Evolutionary conservation across 37 sponge, comb jelly and placozoan genomes (phyloP).

Genomic region (Cliona cf. orientalis): DNA sequence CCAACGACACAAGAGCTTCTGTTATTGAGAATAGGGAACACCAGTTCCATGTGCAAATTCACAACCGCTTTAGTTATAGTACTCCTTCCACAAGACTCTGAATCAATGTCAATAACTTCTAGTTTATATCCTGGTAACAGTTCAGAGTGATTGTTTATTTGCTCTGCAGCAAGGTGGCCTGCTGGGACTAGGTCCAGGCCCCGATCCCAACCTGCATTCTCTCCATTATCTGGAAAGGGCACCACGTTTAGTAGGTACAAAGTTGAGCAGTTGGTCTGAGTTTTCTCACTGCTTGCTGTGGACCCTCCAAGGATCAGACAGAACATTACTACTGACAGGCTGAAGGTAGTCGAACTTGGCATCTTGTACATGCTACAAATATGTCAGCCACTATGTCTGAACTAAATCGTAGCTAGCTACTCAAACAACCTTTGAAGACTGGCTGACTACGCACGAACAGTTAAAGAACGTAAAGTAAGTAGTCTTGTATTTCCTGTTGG

Average conservation of each 20-base stretch:
- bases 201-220: conserved; percentile 13
- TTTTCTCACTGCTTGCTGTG: too few relatives aligned
- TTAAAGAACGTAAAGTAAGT: too few relatives aligned
- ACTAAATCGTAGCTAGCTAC: too few relatives aligned
- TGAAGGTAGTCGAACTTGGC: too few relatives aligned
- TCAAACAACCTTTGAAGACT: too few relatives aligned
- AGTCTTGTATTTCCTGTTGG: too few relatives aligned
- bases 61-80: not conserved
- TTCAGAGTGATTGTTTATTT: conserved; percentile 42
- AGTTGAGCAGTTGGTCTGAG: too few relatives aligned
- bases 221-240: conserved; percentile 11
- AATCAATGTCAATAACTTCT: conserved; percentile 21
- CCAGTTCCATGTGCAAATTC: not conserved
- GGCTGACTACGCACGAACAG: too few relatives aligned
- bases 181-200: conserved; percentile 49
- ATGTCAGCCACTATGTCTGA: too few relatives aligned
- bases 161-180: conserved; percentile 42
- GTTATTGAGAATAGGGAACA: not conserved
- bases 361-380: too few relatives aligned
- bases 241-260: conserved; percentile 28
- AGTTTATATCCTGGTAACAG: conserved; percentile 32
- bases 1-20: conserved; percentile 20
- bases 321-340: too few relatives aligned
- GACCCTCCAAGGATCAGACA: too few relatives aligned
- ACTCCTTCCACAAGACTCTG: conserved; percentile 20